Evolutionary conservation across 2,113 vertebrate species (phyloP), one percentile per base, ranked within the genome.

Genomic region (Pagrus major): DNA sequence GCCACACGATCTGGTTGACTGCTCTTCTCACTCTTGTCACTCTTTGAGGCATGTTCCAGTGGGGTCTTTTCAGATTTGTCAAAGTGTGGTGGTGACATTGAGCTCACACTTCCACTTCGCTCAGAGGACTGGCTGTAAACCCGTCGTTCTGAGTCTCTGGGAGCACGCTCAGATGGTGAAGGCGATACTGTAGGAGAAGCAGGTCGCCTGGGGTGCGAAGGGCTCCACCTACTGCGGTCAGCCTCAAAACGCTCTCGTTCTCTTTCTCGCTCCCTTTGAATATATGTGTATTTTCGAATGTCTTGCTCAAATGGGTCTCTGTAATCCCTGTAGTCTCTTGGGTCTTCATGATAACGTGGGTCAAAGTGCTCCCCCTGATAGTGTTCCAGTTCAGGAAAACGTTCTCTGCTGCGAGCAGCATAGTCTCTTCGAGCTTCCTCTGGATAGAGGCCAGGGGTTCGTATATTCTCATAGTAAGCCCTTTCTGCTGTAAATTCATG

Each of bases 231-330:
- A 29, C 96, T 97, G 5, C 97, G 94, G 41, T 99, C 97, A 0
- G 97, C 95, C 54, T 99, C 98, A 23, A 99, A 99, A 2, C 97
- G 96, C 31, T 99, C 98, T 0, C 98, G 92, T 56, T 98, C 97
- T 58, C 97, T 84, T 82, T 99, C 97, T 5, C 97, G 90, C 76
- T 99, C 98, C 51, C 98, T 95, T 42, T 99, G 98, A 81, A 98
- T 95, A 83, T 98, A 99, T 51, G 96, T 99, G 88, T 99, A 99
- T 82, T 99, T 98, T 59, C 97, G 90, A 41, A 99, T 99, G 86
- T 99, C 98, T 75, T 99, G 98, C 71, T 99, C 97, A 1, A 99
- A 99, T 0, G 97, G 97, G 86, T 99, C 98, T 80, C 98, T 93
- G 71, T 96, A 99, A 59, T 99, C 97, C 88, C 98, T 93, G 88